Evolutionary conservation across 2,113 vertebrate species (phyloP).

Genomic region (Perccottus glenii): DNA sequence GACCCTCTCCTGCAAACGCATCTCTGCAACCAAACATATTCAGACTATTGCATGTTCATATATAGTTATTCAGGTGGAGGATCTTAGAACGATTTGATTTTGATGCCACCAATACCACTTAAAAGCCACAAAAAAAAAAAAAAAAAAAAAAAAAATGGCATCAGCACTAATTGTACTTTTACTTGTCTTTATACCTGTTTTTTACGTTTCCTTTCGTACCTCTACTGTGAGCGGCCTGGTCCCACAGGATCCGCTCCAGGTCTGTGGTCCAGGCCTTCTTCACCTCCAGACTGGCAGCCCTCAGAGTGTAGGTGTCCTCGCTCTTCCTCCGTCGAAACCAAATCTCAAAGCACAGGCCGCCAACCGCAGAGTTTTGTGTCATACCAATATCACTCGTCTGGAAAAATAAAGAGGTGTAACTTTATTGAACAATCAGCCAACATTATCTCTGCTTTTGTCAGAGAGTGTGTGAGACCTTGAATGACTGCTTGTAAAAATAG

Average conservation of each 20-base stretch:
- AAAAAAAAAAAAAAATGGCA: no score
- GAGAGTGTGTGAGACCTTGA: conserved; percentile 74
- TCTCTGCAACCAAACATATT: conserved; percentile 67
- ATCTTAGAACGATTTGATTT: no score
- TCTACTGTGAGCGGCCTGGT: conserved; percentile 79
- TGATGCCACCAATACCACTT: no score
- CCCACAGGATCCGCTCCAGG: conserved; percentile 80
- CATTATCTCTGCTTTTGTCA: background rate
- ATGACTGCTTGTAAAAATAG: conserved; percentile 84
- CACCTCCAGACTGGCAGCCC: conserved; percentile 68
- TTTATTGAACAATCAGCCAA: background rate
- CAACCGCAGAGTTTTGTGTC: conserved; percentile 76
- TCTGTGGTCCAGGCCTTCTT: conserved; percentile 81
- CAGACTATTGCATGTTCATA: no score
- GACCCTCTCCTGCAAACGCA: conserved; percentile 81
- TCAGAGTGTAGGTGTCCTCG: conserved; percentile 79
- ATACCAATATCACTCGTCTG: conserved; percentile 82
- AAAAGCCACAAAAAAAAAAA: no score
- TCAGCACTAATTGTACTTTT: no score
- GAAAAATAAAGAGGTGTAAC: background rate
- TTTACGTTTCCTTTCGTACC: conserved; percentile 34
- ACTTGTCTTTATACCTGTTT: no score
- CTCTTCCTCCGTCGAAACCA: conserved; percentile 82
- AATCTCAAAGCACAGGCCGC: conserved; percentile 80
- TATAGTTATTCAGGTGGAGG: no score